Base-by-base conservation (phyloP, 2,113 vertebrate species). In the Patagioenas fasciata region DNA sequence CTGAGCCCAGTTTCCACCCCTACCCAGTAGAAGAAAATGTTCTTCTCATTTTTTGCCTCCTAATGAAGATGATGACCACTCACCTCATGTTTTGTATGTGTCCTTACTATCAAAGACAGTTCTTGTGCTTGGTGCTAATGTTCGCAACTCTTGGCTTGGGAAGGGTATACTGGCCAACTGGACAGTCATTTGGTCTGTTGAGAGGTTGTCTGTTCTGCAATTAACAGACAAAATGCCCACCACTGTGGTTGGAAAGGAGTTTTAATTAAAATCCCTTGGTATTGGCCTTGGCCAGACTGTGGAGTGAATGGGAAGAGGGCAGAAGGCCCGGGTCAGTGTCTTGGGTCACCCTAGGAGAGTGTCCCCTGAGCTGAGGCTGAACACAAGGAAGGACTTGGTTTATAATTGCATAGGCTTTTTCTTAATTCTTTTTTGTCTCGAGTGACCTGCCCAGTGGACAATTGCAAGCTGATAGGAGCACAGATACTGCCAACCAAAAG, bases 191-290 rank as follows among this genome's bases (percentile, higher is more conserved):
- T 4, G 4, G 48, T 90, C 86, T 1, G 11, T 51, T 40, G 56
- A 70, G 92, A 50, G 60, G 53, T 89, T 83, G 81, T 70, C 94
- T 95, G 91, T 89, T 97, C 91, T 92, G 86, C 91, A 97, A 97
- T 96, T 96, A 95, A 89, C 66, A 75, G 65, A 84, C 21, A 13
- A 87, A 93, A 91, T 50, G 32, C 72, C 75, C 72, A 69, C 61
- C 75, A 72, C 61, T 93, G 86, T 91, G 85, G 51, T 0, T 84
- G 84, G 82, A 92, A 94, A 96, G 89, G 81, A 62, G 14, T 62
- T 91, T 97, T 94, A 96, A 95, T 96, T 97, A 95, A 97, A 95
- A 81, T 62, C 62, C 40, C 28, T 96, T 79, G 48, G 40, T 91
- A 61, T 20, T 94, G 78, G 65, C 91, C 69, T 95, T 87, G 86